Evolutionary conservation across 2,797 vertebrate species (phyloP), one percentile per base, ranked within the genome.

Genomic region (Dermochelys coriacea): DNA sequence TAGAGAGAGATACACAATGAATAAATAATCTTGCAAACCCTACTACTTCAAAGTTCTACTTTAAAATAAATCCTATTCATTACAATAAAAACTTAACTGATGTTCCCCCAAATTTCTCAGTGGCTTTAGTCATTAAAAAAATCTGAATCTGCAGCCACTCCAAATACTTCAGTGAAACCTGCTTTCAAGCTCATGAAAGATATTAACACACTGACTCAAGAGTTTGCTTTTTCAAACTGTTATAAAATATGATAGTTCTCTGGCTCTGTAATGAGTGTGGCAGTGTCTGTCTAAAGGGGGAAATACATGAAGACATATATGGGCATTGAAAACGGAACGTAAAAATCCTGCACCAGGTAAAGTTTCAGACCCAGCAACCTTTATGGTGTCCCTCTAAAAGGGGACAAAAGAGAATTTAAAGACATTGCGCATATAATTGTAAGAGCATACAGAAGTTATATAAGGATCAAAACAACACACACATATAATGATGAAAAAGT

Each of bases 291-390:
- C 93, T 71, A 64, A 15, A 84, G 54, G 29, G 45, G 51, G 45
- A 94, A 85, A 94, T 54, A 90, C 29, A 64, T 1, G 47, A 90
- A 82, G 51, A 80, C 52, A 79, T 90, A 86, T 29, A 87, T 16
- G n/a, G 86, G 82, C 74, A 96, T 84, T 82, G 52, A 64, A 93
- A 93, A 92, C 61, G 87, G 61, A 37, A 82, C 49, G 80, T 21
- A 82, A 92, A 91, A 95, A 80, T 85, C 84, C 52, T 88, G 81
- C 86, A 87, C 84, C 47, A 71, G 71, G 81, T 93, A 88, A 93
- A 75, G 68, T 21, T 91, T 91, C 9, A 82, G 57, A 23, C 23
- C 84, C 54, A 95, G 57, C 55, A 79, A 84, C 57, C 57, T 2
- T 0, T 2, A 68, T 61, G 71, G 89, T 25, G 87, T 88, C n/a